Percentiles rank a stretch among this genome's conserved stretches.
phyloP scores from a whole-genome alignment of 2,113 vertebrate genomes.

The Saccopteryx leptura region DNA sequence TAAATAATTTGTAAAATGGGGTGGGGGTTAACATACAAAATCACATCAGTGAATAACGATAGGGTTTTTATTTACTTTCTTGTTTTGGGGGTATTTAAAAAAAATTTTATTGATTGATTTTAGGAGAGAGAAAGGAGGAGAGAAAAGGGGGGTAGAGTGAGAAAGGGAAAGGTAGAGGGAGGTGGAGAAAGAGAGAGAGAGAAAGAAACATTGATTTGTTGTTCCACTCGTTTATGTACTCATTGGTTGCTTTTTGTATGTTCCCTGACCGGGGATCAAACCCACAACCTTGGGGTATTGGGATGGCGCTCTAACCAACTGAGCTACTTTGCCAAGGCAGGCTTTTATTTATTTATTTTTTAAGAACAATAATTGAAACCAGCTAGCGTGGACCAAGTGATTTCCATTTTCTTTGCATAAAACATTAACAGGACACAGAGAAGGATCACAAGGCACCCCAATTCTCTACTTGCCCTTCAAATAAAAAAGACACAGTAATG shows the following conservation, averaged over 20 bases:
- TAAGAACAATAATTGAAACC: background rate
- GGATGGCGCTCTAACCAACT: too few species aligned
- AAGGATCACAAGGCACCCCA: background rate
- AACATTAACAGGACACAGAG: background rate
- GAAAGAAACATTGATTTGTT: too few species aligned
- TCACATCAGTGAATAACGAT: background rate
- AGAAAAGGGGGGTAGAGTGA: too few species aligned
- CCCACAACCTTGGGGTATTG: too few species aligned
- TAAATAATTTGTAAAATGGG: background rate
- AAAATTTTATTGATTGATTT: too few species aligned
- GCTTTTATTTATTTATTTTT: background rate
- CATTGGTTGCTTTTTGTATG: too few species aligned
- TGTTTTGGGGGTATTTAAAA: background rate
- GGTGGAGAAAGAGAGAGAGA: too few species aligned
- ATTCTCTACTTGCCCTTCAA: background rate
- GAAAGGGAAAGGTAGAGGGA: too few species aligned
- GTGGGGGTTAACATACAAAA: background rate
- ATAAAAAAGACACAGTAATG: background rate
- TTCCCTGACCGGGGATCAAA: too few species aligned
- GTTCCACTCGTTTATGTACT: too few species aligned
- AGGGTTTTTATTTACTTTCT: background rate
- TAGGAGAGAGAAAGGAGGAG: too few species aligned
- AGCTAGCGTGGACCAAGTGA: background rate
- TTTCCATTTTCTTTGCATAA: conserved; percentile 52
- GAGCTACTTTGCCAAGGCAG: too few species aligned